These are phyloP conservation scores for Calephelis nemesis DNA, from an alignment of 1,140 invertebrate species.

Conservation along the genomic window DNA sequence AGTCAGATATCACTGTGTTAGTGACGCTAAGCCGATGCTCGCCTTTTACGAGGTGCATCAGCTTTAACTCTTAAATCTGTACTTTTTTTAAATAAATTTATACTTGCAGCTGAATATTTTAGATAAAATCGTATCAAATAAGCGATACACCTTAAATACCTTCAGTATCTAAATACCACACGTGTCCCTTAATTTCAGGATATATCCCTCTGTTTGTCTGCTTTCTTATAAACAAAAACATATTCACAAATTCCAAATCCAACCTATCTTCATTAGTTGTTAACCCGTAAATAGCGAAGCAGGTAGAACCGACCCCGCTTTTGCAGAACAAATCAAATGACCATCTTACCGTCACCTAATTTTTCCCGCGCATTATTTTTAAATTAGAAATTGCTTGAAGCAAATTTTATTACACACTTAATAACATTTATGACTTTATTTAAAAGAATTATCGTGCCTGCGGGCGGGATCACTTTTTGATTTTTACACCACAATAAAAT, in stretches of 20 bases:
- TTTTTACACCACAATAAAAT: neutral
- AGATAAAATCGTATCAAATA: no score
- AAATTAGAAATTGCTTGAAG: slow-evolving; percentile 32
- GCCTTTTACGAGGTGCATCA: no score
- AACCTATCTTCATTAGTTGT: neutral
- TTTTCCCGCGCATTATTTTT: slow-evolving; percentile 30
- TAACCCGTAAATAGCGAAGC: slow-evolving; percentile 17
- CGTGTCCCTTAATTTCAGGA: no score
- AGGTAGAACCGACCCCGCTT: slow-evolving; percentile 25
- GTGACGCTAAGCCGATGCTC: no score
- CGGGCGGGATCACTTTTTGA: slow-evolving; percentile 10
- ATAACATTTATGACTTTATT: slow-evolving; percentile 38
- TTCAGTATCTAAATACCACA: no score
- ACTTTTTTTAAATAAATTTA: no score
- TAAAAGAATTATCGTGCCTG: slow-evolving; percentile 21
- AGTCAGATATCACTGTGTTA: no score
- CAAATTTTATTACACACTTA: slow-evolving; percentile 31
- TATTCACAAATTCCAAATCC: neutral
- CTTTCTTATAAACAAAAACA: no score
- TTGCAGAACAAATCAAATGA: slow-evolving; percentile 37
- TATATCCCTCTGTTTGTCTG: no score
- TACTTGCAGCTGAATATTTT: no score
- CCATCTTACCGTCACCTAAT: slow-evolving; percentile 23
- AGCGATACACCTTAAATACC: no score
- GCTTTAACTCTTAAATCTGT: no score